Evolutionary conservation across 2,888 invertebrate genomes (phyloP).

Genomic region (Julus scandinavius): DNA sequence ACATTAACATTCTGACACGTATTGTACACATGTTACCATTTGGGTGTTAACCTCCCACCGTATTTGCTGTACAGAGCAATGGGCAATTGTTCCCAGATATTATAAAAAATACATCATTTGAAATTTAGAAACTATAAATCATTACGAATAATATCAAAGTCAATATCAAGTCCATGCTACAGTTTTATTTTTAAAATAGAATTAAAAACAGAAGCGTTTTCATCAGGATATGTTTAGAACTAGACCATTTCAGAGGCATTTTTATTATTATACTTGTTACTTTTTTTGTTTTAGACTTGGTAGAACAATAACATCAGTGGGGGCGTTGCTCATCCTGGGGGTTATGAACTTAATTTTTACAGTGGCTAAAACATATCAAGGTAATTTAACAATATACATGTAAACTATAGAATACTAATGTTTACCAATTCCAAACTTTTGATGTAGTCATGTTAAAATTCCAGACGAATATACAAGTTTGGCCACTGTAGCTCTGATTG

Average conservation of each 20-base stretch:
- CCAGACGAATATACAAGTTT: conserved; percentile 31
- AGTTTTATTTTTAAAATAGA: too few relatives aligned
- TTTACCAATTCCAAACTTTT: background rate
- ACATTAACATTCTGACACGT: background rate
- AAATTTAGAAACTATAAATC: too few relatives aligned
- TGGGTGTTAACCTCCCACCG: too few relatives aligned
- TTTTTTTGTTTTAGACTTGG: conserved; percentile 44
- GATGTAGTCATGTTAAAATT: background rate
- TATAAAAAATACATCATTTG: too few relatives aligned
- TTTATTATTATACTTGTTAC: background rate
- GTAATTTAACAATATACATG: background rate
- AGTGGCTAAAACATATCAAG: conserved; percentile 17
- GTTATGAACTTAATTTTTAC: conserved; percentile 47
- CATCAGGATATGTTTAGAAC: too few relatives aligned
- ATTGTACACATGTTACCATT: background rate
- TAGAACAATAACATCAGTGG: conserved; percentile 24
- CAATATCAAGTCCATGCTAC: too few relatives aligned
- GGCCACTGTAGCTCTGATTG: conserved; percentile 42
- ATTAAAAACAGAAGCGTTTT: too few relatives aligned
- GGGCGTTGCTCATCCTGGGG: conserved; percentile 22
- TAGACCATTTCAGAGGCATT: too few relatives aligned
- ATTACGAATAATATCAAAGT: too few relatives aligned
- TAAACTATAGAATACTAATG: too few relatives aligned
- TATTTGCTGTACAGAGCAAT: too few relatives aligned
- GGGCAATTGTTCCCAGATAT: too few relatives aligned